A percentile compares a stretch with the other conserved stretches of the same genome.
Evolutionary conservation across 2,797 vertebrate species (phyloP).

Genomic region (Carduelis carduelis): DNA sequence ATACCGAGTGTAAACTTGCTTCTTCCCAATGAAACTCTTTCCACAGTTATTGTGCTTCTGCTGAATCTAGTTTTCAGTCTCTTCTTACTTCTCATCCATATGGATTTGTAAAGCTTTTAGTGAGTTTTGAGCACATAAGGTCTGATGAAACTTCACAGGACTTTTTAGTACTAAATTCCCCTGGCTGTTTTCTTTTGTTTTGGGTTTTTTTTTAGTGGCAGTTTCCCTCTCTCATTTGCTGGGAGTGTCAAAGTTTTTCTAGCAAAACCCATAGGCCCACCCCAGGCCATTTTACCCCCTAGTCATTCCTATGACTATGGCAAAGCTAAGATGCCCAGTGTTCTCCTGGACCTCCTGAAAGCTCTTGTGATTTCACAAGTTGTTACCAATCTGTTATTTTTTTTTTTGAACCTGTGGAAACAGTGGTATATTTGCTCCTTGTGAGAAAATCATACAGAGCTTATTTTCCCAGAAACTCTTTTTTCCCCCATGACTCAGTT

Average conservation of each 20-base stretch:
- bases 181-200: background rate
- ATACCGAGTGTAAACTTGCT: background rate
- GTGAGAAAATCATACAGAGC: background rate
- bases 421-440: background rate
- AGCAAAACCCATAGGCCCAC: background rate
- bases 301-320: background rate
- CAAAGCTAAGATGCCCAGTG: background rate
- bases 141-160: background rate
- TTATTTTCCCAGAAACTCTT: conserved; percentile 2
- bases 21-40: background rate
- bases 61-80: background rate
- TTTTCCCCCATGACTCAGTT: background rate
- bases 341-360: background rate
- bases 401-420: background rate
- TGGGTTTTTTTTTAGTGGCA: background rate
- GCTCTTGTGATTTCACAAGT: background rate
- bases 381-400: background rate
- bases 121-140: background rate
- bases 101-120: background rate
- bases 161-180: background rate
- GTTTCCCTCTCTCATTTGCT: background rate
- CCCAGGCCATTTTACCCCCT: background rate
- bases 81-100: background rate
- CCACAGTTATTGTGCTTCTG: background rate
- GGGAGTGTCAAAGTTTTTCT: background rate